Evolutionary conservation across 37 sponge, comb jelly and placozoan genomes (phyloP).

Genomic region (Petrosia ficiformis): DNA sequence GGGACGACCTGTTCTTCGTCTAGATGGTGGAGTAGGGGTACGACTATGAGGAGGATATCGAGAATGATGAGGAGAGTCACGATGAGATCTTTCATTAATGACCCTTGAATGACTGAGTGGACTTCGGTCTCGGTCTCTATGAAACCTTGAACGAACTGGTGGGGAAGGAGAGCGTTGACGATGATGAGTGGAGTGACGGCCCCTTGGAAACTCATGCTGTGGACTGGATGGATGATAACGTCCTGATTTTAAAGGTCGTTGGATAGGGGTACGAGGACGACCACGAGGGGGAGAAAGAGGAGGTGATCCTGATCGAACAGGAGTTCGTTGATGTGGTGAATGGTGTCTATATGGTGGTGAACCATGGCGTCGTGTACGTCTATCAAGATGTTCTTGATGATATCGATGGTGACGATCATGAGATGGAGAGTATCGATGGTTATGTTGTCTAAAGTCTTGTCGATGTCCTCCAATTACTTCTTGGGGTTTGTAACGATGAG

Average conservation of each 20-base stretch:
- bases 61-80: slow-evolving; percentile 1
- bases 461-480: not conserved
- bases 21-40: slow-evolving; percentile 4
- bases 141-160: not conserved
- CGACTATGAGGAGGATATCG: slow-evolving; percentile 15
- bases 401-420: slow-evolving; percentile 28
- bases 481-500: slow-evolving; percentile 34
- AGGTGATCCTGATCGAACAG: slow-evolving; percentile 12
- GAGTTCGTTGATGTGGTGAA: not conserved
- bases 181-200: not conserved
- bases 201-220: slow-evolving; percentile 23
- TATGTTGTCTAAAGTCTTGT: not conserved
- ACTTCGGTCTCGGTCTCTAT: no score
- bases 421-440: slow-evolving; percentile 4
- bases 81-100: no score
- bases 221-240: slow-evolving; percentile 6
- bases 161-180: not conserved
- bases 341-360: slow-evolving; percentile 13
- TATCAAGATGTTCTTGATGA: not conserved
- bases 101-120: no score
- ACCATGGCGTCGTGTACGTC: not conserved
- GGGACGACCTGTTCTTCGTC: not conserved
- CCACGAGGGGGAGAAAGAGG: slow-evolving; percentile 19
- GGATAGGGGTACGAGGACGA: slow-evolving; percentile 8
- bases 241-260: not conserved